These are phyloP conservation scores for Heliothis peltigera DNA, from an alignment of 2,888 invertebrate species.

Conservation along the genomic window DNA sequence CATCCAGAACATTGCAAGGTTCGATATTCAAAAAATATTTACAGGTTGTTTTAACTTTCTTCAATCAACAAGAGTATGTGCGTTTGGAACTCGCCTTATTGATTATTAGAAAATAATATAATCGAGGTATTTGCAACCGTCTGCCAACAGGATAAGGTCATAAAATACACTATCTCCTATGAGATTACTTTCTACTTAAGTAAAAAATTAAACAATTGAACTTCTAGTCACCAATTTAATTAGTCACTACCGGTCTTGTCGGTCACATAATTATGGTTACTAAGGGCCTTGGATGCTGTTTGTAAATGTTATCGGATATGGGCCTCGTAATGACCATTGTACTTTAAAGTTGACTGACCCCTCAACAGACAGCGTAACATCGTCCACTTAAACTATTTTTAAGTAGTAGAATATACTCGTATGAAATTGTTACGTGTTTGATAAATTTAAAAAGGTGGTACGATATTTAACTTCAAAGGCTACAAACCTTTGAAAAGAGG, in stretches of 20 bases:
- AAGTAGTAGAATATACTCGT: too few species aligned
- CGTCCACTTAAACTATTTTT: too few species aligned
- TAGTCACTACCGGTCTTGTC: not conserved
- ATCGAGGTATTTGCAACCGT: not conserved
- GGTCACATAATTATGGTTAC: not conserved
- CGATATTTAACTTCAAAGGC: too few species aligned
- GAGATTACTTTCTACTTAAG: not conserved
- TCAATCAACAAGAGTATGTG: not conserved
- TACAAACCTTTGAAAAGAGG: too few species aligned
- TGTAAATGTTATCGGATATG: not conserved
- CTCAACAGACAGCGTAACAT: not conserved
- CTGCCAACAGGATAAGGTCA: not conserved
- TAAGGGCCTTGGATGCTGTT: not conserved
- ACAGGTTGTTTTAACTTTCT: not conserved
- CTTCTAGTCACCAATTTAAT: not conserved
- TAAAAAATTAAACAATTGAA: not conserved
- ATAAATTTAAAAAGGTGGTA: too few species aligned
- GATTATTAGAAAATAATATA: not conserved
- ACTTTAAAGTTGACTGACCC: not conserved
- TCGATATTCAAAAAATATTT: too few species aligned
- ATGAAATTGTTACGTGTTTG: too few species aligned
- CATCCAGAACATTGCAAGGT: too few species aligned
- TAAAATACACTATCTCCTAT: not conserved
- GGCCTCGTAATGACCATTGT: not conserved
- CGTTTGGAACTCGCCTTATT: not conserved